Percentiles rank a stretch among this genome's conserved stretches.
Conservation (phyloP, 2,888 invertebrate genomes). For the Lissonota sp. region DNA sequence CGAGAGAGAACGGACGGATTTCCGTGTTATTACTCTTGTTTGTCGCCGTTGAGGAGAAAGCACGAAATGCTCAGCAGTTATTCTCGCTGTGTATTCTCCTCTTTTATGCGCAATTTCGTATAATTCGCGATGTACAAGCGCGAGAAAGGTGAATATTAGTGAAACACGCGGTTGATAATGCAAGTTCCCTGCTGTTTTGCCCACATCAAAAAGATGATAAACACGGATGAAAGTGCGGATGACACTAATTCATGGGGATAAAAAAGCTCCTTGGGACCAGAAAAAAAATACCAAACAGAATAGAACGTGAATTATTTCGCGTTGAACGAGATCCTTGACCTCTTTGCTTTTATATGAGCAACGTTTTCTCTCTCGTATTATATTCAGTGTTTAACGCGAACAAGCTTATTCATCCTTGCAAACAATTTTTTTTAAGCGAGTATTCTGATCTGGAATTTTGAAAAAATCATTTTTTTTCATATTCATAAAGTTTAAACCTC, state of each 20-base stretch:
- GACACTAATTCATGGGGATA: too few species aligned
- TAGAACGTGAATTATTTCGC: slow-evolving; percentile 36
- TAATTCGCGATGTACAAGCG: slow-evolving; percentile 4
- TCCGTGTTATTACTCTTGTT: neutral
- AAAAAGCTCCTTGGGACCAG: too few species aligned
- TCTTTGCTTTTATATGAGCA: slow-evolving; percentile 4
- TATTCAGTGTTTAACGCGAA: too few species aligned
- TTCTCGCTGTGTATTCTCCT: neutral
- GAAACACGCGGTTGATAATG: slow-evolving; percentile 3
- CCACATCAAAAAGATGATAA: neutral
- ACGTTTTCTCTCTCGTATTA: neutral
- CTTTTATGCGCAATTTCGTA: neutral
- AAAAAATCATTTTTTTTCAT: too few species aligned
- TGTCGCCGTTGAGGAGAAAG: too few species aligned
- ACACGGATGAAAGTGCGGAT: too few species aligned
- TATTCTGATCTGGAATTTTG: too few species aligned
- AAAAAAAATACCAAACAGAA: too few species aligned
- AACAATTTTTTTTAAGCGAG: too few species aligned
- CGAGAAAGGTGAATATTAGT: slow-evolving; percentile 7
- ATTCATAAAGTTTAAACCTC: too few species aligned
- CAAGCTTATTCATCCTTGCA: too few species aligned
- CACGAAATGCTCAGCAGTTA: too few species aligned
- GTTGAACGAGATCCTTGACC: slow-evolving; percentile 30
- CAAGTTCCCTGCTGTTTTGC: slow-evolving; percentile 9
- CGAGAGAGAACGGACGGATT: neutral